Conservation (phyloP, 2,888 invertebrate genomes). For the Conops quadrifasciatus region DNA sequence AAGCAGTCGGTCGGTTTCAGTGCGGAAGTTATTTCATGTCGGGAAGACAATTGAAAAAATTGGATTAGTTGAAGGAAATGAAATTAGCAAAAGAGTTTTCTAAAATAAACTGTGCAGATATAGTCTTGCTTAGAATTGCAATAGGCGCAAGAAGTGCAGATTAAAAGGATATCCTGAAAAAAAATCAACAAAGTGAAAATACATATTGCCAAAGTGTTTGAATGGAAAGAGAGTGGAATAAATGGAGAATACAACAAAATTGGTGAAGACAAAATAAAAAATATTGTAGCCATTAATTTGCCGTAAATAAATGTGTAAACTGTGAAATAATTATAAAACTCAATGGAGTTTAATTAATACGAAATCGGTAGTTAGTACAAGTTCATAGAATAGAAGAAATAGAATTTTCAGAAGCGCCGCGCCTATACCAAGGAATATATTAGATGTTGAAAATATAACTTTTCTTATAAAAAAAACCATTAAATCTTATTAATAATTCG, state of each 20-base stretch:
- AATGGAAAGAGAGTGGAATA: neutral
- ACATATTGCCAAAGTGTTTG: slow-evolving; percentile 18
- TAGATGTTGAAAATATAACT: neutral
- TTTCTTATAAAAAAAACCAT: neutral
- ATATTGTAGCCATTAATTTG: slow-evolving; percentile 8
- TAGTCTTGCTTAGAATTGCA: slow-evolving; percentile 3
- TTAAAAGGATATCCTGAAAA: neutral
- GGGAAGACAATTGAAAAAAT: slow-evolving; percentile 10
- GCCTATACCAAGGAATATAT: neutral
- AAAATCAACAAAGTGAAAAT: slow-evolving; percentile 34
- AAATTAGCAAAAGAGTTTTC: too few relatives aligned
- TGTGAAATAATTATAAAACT: neutral
- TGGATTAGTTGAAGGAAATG: neutral
- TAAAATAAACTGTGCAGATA: too few relatives aligned
- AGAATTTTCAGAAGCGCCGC: slow-evolving; percentile 13
- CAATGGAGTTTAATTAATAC: neutral
- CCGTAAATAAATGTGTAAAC: slow-evolving; percentile 7
- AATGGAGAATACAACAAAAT: slow-evolving; percentile 12
- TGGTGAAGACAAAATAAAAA: neutral
- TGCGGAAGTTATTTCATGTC: slow-evolving; percentile 33
- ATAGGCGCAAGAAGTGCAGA: slow-evolving; percentile 20
- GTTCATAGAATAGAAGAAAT: neutral
- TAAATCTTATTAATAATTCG: neutral
- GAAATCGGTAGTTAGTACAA: neutral
- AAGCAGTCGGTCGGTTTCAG: slow-evolving; percentile 41